Conservation (phyloP, 2,888 invertebrate genomes). For the Drosophila siamana region DNA sequence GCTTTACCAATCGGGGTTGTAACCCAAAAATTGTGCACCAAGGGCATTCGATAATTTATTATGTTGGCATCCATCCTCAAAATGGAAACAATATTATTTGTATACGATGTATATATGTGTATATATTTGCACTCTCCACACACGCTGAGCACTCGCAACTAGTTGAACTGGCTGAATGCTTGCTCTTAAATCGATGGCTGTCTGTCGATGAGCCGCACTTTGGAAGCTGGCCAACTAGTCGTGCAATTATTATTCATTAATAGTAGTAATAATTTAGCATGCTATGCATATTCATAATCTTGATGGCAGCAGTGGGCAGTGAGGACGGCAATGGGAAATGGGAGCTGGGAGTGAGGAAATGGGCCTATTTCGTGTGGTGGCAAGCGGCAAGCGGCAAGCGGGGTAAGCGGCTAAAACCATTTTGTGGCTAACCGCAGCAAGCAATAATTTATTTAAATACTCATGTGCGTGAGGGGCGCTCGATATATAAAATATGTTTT, state of each 20-base stretch:
- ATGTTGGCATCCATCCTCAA: neutral
- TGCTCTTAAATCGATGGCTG: slow-evolving; percentile 15
- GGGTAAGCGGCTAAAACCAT: slow-evolving; percentile 75
- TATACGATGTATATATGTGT: slow-evolving; percentile 2
- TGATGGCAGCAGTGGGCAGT: neutral
- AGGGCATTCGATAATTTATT: slow-evolving; percentile 20
- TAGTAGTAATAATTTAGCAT: slow-evolving; percentile 45
- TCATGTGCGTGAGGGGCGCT: slow-evolving; percentile 18
- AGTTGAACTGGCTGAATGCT: no score
- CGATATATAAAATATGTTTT: slow-evolving; percentile 73
- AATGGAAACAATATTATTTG: neutral
- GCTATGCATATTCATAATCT: slow-evolving; percentile 48
- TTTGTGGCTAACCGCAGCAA: slow-evolving; percentile 74
- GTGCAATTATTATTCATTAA: slow-evolving; percentile 36
- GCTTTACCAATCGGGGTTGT: slow-evolving; percentile 44
- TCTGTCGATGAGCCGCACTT: slow-evolving; percentile 16
- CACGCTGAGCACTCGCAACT: neutral
- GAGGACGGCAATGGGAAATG: no score
- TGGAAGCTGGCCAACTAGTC: slow-evolving; percentile 16
- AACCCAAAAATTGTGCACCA: slow-evolving; percentile 28
- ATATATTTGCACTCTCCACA: slow-evolving; percentile 10
- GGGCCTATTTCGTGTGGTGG: neutral
- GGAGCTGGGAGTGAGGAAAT: neutral
- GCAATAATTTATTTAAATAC: slow-evolving; percentile 75
- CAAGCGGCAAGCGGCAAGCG: slow-evolving; percentile 62